Evolutionary conservation across 2,797 vertebrate genomes (phyloP).

Genomic region (Tympanoctomys barrerae): DNA sequence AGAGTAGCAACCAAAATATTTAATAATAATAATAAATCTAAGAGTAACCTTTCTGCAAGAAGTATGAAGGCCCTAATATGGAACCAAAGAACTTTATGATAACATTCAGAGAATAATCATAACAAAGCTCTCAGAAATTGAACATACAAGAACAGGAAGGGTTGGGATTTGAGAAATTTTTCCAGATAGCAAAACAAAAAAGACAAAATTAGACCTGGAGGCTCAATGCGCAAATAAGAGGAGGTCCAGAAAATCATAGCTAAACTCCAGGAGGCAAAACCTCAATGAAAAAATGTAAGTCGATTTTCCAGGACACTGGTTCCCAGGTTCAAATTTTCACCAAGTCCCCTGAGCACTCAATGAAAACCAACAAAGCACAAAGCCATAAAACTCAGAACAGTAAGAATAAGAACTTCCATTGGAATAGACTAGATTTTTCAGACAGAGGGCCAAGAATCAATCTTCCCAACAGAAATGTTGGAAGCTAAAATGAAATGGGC

Average conservation of each 20-base stretch:
- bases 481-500: not conserved
- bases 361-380: conserved; percentile 15
- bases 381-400: not conserved
- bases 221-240: conserved; percentile 3
- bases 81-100: conserved; percentile 16
- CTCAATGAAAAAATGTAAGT: not conserved
- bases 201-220: not conserved
- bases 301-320: not conserved
- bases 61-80: not conserved
- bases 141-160: not conserved
- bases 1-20: not conserved
- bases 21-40: not conserved
- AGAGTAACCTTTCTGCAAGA: conserved; percentile 46
- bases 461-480: conserved; percentile 31
- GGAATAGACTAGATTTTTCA: conserved; percentile 27
- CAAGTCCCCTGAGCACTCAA: not conserved
- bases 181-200: conserved; percentile 22
- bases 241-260: not conserved
- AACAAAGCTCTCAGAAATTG: conserved; percentile 3
- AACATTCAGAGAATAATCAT: not conserved
- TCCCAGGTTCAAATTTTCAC: not conserved
- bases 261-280: conserved; percentile 30
- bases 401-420: conserved; percentile 16
- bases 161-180: conserved; percentile 13
- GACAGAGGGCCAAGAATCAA: not conserved